Conservation (phyloP, 2,113 vertebrate species). For the Fulica atra region DNA sequence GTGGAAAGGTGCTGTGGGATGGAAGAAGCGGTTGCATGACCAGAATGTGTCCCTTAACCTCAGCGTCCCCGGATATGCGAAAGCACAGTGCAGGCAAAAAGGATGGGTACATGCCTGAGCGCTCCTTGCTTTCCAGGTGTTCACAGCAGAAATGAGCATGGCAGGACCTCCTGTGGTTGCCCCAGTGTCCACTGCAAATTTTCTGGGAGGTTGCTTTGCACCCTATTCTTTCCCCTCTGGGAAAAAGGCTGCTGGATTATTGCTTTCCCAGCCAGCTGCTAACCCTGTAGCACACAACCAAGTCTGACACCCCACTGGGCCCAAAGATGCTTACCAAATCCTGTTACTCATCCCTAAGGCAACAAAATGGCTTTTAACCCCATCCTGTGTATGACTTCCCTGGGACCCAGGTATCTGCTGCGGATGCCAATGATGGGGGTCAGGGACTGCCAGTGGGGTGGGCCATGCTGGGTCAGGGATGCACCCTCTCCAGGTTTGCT, state of each 20-base stretch:
- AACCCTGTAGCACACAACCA: background rate
- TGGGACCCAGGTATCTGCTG: background rate
- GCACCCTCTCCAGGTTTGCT: background rate
- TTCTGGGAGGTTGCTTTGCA: background rate
- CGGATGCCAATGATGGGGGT: accelerated
- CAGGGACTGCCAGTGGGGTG: background rate
- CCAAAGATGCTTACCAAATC: background rate
- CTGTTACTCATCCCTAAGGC: background rate
- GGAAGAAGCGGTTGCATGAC: background rate
- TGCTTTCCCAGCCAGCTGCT: background rate
- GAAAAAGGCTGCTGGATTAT: background rate
- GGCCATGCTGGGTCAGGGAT: background rate
- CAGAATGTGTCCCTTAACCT: background rate
- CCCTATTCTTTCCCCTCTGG: background rate
- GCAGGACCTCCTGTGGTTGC: background rate
- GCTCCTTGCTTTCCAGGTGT: background rate
- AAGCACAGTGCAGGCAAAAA: background rate
- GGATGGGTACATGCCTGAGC: too few relatives aligned
- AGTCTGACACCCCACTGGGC: background rate
- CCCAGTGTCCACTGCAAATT: background rate
- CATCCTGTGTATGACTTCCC: background rate
- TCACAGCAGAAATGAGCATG: background rate
- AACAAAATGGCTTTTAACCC: background rate
- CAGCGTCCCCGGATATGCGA: accelerated
- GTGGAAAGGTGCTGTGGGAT: background rate